Conservation (phyloP, 2,888 invertebrate genomes). For the Callyntrura guangdongensis region DNA sequence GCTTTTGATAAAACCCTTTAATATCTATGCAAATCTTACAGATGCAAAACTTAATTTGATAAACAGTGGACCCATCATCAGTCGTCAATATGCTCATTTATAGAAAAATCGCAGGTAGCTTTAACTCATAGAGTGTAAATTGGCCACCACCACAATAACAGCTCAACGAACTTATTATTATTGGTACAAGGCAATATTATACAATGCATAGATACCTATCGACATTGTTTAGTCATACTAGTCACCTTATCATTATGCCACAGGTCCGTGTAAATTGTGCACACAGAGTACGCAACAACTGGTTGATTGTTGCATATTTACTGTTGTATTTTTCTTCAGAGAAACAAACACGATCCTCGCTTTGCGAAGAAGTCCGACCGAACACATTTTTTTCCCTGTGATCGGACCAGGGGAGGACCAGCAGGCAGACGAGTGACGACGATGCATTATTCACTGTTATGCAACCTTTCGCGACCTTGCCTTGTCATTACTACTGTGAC, state of each 20-base stretch:
- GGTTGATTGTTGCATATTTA: conserved; percentile 49
- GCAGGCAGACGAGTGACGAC: conserved; percentile 48
- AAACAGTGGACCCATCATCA: conserved; percentile 1
- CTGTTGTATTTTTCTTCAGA: conserved; percentile 32
- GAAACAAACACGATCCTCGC: conserved; percentile 44
- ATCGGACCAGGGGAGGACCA: conserved; percentile 27
- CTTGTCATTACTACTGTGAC: conserved; percentile 68
- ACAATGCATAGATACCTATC: no score
- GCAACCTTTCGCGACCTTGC: conserved; percentile 80
- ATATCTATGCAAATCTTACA: conserved; percentile 2
- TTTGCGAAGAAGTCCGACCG: background rate
- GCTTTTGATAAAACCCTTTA: background rate
- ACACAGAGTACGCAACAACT: conserved; percentile 18
- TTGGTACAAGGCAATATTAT: no score
- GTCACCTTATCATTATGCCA: background rate
- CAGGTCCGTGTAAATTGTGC: background rate
- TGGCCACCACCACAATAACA: conserved; percentile 10
- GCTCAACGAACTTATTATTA: no score
- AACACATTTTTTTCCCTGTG: background rate
- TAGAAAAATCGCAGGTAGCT: conserved; percentile 27
- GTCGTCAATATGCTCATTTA: background rate
- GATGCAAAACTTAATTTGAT: conserved; percentile 19
- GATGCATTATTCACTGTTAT: conserved; percentile 79
- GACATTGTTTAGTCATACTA: no score
- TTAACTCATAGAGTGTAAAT: conserved; percentile 8